Base-by-base conservation (phyloP, 92 coral and sea anemone genomes). In the Palythoa caribaeorum region DNA sequence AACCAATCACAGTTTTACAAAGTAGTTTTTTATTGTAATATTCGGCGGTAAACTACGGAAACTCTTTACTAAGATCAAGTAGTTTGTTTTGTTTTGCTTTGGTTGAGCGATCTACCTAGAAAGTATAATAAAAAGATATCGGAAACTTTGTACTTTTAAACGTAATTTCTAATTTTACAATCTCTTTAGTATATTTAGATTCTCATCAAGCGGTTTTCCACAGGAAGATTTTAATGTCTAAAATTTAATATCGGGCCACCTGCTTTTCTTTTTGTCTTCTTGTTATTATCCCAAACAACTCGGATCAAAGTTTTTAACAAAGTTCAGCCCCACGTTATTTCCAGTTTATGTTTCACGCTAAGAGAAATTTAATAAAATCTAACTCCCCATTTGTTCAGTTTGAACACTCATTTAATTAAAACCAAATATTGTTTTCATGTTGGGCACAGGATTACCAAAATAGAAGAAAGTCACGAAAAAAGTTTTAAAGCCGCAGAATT, bases 291-390 rank as follows among this genome's bases (percentile, higher is more conserved):
- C 20, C 78, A 44, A 44, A 74, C 28, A 3, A 19, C 10, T 76
- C 9, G n/a, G 19, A 11, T 71, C 38, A 69, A 69, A 36, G 38
- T 36, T 20, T 6, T 39, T 44, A 74, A 76, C 57, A 10, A 40
- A 17, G 55, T 35, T 71, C 1, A 28, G 2, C 79, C 60, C 79
- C 59, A 76, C 35, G 79, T 48, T 36, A 10, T 73, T 44, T 76
- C 2, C 17, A 76, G 54, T 47, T 38, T 76, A 76, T 48, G 38
- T 76, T 76, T 76, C 60, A 76, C 37, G 57, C 79, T 76, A 76
- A 76, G 79, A 14, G n/a, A 52, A 11, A 9, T 74, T 74, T 71
- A 71, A 36, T 71, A 8, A 71, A 71, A 70, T 50, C 38, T 47
- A 1, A 17, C 6, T 62, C 19, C 12, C 16, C 60, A 54, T 54